A percentile compares a stretch with the other conserved stretches of the same genome.
These are phyloP conservation scores for Anaspis maculata DNA, from an alignment of 2,888 invertebrate genomes.

Conservation along the genomic window DNA sequence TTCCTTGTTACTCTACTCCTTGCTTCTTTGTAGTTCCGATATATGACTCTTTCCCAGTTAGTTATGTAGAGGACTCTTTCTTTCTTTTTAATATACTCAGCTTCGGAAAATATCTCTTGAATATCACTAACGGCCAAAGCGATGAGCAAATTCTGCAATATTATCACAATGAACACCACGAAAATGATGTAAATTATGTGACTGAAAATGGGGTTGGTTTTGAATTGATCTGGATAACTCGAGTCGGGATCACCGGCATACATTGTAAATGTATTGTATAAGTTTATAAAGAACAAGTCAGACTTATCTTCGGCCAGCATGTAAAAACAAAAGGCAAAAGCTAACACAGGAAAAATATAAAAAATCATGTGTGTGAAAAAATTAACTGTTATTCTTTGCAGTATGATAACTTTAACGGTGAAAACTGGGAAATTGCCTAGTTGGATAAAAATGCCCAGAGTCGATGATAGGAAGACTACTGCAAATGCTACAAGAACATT, in stretches of 20 bases:
- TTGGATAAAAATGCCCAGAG: too few relatives aligned
- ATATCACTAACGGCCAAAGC: constrained; percentile 11
- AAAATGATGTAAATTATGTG: constrained; percentile 9
- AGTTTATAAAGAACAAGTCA: too few relatives aligned
- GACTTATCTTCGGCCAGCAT: too few relatives aligned
- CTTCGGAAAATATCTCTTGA: constrained; percentile 8
- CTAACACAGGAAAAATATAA: too few relatives aligned
- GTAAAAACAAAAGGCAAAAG: too few relatives aligned
- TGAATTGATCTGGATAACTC: constrained; percentile 6
- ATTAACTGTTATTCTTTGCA: too few relatives aligned
- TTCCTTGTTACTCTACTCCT: neutral
- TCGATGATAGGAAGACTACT: too few relatives aligned
- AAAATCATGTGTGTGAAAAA: too few relatives aligned
- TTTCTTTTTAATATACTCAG: constrained; percentile 8
- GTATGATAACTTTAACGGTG: too few relatives aligned
- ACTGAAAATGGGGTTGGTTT: constrained; percentile 8
- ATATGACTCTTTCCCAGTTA: constrained; percentile 5
- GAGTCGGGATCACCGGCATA: constrained; percentile 9
- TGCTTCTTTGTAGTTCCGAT: neutral
- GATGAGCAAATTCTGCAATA: constrained; percentile 10
- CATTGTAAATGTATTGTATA: constrained; percentile 8
- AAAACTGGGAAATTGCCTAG: too few relatives aligned
- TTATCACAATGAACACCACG: constrained; percentile 6
- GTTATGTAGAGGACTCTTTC: constrained; percentile 8
- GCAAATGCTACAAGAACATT: too few relatives aligned